phyloP scores from a whole-genome alignment of 2,888 invertebrate species.

The Pyrocoelia pectoralis region DNA sequence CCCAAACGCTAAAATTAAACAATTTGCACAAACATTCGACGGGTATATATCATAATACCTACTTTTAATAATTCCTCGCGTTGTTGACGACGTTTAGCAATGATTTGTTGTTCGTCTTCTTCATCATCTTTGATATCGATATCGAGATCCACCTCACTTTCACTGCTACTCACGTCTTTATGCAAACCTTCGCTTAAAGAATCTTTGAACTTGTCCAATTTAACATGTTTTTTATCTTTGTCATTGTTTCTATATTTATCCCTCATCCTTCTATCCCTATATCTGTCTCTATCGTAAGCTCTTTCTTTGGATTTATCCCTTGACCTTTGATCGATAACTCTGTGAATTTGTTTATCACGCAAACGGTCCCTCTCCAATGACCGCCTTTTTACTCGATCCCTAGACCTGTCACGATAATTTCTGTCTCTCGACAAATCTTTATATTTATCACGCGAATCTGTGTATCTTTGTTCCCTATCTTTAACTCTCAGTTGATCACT shows the following conservation, averaged over 20 bases:
- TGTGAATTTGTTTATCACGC: conserved; percentile 44
- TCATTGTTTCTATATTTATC: conserved; percentile 52
- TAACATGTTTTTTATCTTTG: conserved; percentile 54
- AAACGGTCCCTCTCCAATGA: conserved; percentile 21
- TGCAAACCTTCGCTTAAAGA: conserved; percentile 83
- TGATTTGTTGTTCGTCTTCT: conserved; percentile 93
- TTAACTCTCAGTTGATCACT: conserved; percentile 17
- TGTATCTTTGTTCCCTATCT: conserved; percentile 46
- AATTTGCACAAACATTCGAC: not conserved
- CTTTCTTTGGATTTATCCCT: conserved; percentile 47
- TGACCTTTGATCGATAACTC: conserved; percentile 42
- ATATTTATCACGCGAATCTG: conserved; percentile 48
- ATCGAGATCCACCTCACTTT: conserved; percentile 76
- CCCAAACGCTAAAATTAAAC: conserved; percentile 62
- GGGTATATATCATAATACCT: too few relatives aligned
- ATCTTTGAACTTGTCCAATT: conserved; percentile 70
- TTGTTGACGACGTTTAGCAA: conserved; percentile 86
- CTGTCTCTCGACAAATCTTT: conserved; percentile 40
- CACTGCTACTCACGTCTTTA: conserved; percentile 73
- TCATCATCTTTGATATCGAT: conserved; percentile 83
- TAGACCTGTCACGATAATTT: conserved; percentile 52
- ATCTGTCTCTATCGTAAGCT: conserved; percentile 47
- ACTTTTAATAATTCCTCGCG: conserved; percentile 89
- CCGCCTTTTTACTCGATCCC: conserved; percentile 47
- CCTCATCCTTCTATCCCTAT: conserved; percentile 55